Conservation (phyloP, 2,797 vertebrate genomes). For the Fistularia tabacaria region DNA sequence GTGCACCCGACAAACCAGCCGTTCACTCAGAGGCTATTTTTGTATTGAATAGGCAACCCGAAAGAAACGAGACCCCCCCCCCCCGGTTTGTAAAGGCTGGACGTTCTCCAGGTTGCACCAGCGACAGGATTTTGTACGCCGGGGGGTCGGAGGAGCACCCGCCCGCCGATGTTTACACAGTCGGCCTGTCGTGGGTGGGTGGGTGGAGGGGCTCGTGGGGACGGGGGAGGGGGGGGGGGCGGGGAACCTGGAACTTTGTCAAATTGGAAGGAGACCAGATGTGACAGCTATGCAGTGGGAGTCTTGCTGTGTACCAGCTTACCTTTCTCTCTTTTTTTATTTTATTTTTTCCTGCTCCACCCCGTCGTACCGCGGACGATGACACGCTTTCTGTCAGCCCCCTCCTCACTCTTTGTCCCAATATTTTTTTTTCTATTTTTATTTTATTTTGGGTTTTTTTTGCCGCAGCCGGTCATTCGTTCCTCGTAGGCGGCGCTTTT, state of each 20-base stretch:
- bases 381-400: slow-evolving; percentile 62
- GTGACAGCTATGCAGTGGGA: slow-evolving; percentile 82
- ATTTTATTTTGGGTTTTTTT: slow-evolving; percentile 66
- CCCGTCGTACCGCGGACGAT: slow-evolving; percentile 55
- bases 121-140: slow-evolving; percentile 72
- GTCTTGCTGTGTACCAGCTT: slow-evolving; percentile 80
- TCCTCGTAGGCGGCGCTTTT: slow-evolving; percentile 66
- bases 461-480: slow-evolving; percentile 68
- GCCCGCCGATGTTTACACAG: slow-evolving; percentile 67
- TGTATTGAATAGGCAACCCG: slow-evolving; percentile 70
- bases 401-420: slow-evolving; percentile 40
- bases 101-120: slow-evolving; percentile 76
- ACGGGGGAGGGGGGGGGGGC: slow-evolving; percentile 39
- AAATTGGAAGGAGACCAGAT: slow-evolving; percentile 68
- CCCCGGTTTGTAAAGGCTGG: slow-evolving; percentile 59
- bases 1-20: slow-evolving; percentile 46
- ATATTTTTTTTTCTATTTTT: background rate
- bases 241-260: slow-evolving; percentile 71
- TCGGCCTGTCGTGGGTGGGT: slow-evolving; percentile 58
- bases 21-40: slow-evolving; percentile 79
- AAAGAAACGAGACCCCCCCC: slow-evolving; percentile 70
- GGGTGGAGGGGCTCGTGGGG: slow-evolving; percentile 36
- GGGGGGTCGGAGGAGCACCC: slow-evolving; percentile 55
- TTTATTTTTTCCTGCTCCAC: slow-evolving; percentile 67
- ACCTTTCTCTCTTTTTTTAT: slow-evolving; percentile 74